Conservation (phyloP, 2,113 vertebrate genomes). For the Shinisaurus crocodilurus region DNA sequence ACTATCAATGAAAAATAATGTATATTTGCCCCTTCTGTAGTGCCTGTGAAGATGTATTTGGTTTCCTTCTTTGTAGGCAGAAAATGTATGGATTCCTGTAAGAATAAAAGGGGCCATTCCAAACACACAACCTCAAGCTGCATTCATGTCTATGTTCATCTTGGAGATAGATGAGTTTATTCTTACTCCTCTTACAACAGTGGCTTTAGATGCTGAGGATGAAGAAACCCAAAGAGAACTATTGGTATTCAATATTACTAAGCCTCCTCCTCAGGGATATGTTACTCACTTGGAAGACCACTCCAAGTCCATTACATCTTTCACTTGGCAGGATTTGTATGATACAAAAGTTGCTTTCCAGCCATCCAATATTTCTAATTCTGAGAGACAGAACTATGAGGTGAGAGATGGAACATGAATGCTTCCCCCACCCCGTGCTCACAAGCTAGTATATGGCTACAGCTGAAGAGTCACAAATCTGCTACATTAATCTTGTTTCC, state of each 20-base stretch:
- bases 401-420: constrained; percentile 62
- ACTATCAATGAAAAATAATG: not conserved
- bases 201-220: constrained; percentile 73
- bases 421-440: constrained; percentile 52
- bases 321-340: constrained; percentile 78
- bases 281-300: constrained; percentile 77
- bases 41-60: not conserved
- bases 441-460: constrained; percentile 30
- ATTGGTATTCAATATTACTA: constrained; percentile 72
- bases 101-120: constrained; percentile 72
- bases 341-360: constrained; percentile 84
- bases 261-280: constrained; percentile 59
- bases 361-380: constrained; percentile 76
- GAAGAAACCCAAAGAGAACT: constrained; percentile 70
- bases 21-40: not conserved
- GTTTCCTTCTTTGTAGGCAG: constrained; percentile 64
- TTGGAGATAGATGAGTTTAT: constrained; percentile 83
- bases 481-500: constrained; percentile 56
- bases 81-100: constrained; percentile 77
- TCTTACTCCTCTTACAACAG: constrained; percentile 72
- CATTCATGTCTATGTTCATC: constrained; percentile 77
- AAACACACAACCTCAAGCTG: constrained; percentile 74
- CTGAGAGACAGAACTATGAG: constrained; percentile 80
- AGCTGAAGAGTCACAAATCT: constrained; percentile 28
- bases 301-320: constrained; percentile 71